Base-by-base conservation (phyloP, 2,113 vertebrate genomes). In the Caracal caracal region DNA sequence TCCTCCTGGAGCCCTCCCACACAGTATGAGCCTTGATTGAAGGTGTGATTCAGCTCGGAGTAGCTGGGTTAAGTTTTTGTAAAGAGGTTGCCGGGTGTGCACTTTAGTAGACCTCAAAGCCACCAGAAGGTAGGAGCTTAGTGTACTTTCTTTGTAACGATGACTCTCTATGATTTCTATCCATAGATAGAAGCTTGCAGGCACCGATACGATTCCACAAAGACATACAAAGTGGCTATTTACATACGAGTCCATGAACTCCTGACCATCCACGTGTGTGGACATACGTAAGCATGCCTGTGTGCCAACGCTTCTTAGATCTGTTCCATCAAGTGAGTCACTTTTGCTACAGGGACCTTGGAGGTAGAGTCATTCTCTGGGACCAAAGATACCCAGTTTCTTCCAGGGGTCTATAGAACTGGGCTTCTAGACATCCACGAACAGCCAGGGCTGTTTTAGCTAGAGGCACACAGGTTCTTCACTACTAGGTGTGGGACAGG, bases 101-200 rank as follows among this genome's bases (percentile, higher is more conserved):
- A 96, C 56, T 94, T 97, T 95, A 96, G 89, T 28, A 89, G 96
- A 97, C 96, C 97, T 97, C 97, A 97, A 96, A 96, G 95, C 97
- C 96, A 95, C 91, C 66, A 89, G 73, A 65, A 91, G 33, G 65
- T 93, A 26, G 80, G 79, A 61, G 40, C 65, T 96, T 68, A 83
- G 81, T 66, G 63, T 66, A 53, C 61, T 90, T 96, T 85, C 78
- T 96, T 93, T 91, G 82, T 95, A 80, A 91, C 33, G 76, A 87
- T 84, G 91, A 97, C 68, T 97, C 37, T 89, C 61, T 88, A 84
- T 89, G 76, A 96, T 76, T 94, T 89, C 75, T 85, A 71, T 95
- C 43, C 33, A 15, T 12, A 61, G 94, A 93, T 24, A 90, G 61
- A 53, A 49, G 3, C 80, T 90, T 75, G 3, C 4, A 66, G 6